Conservation (phyloP, 2,888 invertebrate genomes). For the Agrochola macilenta region DNA sequence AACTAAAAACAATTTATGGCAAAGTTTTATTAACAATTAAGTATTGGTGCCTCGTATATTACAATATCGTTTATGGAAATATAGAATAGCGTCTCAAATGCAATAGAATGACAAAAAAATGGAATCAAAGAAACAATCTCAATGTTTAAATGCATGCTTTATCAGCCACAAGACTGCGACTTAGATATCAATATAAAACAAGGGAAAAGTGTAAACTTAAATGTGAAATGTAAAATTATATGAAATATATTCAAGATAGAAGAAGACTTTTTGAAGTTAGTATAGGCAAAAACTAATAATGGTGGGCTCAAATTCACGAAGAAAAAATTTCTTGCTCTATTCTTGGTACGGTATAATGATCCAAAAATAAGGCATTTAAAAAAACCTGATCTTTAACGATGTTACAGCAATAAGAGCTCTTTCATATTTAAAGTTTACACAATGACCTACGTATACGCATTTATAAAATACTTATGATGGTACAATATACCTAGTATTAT, state of each 20-base stretch:
- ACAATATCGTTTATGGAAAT: slow-evolving; percentile 65
- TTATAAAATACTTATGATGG: slow-evolving; percentile 52
- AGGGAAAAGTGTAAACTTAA: slow-evolving; percentile 51
- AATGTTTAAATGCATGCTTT: slow-evolving; percentile 62
- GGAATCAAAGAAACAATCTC: slow-evolving; percentile 55
- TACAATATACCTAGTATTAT: slow-evolving; percentile 46
- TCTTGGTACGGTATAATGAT: not conserved
- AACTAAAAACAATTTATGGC: slow-evolving; percentile 46
- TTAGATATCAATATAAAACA: slow-evolving; percentile 38
- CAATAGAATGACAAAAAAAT: slow-evolving; percentile 53
- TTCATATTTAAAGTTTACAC: slow-evolving; percentile 49
- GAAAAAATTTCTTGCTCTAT: not conserved
- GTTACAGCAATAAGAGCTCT: slow-evolving; percentile 5
- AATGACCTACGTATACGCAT: slow-evolving; percentile 29
- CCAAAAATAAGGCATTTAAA: slow-evolving; percentile 1
- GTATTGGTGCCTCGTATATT: slow-evolving; percentile 79
- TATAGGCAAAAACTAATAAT: not conserved
- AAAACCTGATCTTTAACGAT: not conserved
- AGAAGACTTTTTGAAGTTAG: not conserved
- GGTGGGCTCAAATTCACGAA: not conserved
- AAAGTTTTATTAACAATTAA: slow-evolving; percentile 82
- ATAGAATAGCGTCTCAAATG: slow-evolving; percentile 63
- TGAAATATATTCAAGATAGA: not conserved
- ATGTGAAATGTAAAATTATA: slow-evolving; percentile 8
- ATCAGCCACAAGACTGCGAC: slow-evolving; percentile 29